phyloP scores from a whole-genome alignment of 1,140 invertebrate genomes.

The Zaprionus ghesquierei region DNA sequence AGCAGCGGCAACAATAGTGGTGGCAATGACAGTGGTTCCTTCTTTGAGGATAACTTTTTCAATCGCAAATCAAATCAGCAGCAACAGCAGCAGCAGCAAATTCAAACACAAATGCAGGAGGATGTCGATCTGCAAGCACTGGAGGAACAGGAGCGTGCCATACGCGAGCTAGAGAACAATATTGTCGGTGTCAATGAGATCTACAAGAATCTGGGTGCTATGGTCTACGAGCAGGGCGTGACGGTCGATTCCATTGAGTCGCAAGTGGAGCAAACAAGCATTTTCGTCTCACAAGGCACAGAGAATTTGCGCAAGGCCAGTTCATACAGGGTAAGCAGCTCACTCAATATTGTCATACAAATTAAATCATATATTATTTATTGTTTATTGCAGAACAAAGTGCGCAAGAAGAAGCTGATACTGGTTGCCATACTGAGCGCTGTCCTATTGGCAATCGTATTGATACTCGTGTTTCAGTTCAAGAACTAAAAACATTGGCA shows the following conservation, averaged over 20 bases:
- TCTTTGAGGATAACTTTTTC: constrained; percentile 81
- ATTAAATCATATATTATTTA: neutral
- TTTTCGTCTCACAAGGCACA: constrained; percentile 92
- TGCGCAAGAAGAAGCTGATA: constrained; percentile 93
- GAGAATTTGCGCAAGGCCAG: constrained; percentile 92
- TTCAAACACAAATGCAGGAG: constrained; percentile 89
- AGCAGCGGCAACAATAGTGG: constrained; percentile 57
- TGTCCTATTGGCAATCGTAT: constrained; percentile 88
- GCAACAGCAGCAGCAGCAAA: constrained; percentile 85
- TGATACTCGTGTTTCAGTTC: constrained; percentile 74
- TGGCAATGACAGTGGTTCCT: constrained; percentile 66
- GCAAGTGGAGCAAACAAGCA: constrained; percentile 94
- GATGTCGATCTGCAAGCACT: constrained; percentile 93
- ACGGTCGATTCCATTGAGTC: constrained; percentile 98
- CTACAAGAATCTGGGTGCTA: constrained; percentile 97
- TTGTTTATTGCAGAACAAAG: constrained; percentile 87
- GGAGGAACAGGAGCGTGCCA: constrained; percentile 95
- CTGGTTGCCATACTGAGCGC: constrained; percentile 87
- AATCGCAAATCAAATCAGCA: constrained; percentile 83
- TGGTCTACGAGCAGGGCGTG: constrained; percentile 99
- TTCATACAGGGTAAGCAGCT: constrained; percentile 87
- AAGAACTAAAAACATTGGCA: constrained; percentile 61
- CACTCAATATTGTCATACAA: neutral
- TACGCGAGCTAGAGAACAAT: constrained; percentile 94
- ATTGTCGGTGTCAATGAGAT: constrained; percentile 98